Conservation (phyloP, 2,113 vertebrate genomes). For the Cephalopterus ornatus region DNA sequence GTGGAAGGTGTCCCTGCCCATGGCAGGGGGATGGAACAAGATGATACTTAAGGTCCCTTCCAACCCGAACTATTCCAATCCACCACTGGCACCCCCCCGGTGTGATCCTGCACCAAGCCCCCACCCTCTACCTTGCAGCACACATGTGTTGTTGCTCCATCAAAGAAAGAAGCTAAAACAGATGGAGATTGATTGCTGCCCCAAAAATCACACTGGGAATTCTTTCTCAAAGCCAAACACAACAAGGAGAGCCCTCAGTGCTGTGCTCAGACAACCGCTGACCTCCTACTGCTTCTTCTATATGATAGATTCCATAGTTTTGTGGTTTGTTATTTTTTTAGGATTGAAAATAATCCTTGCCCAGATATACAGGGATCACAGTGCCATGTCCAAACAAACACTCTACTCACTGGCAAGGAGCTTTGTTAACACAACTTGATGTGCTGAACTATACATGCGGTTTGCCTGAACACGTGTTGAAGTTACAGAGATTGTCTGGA, state of each 20-base stretch:
- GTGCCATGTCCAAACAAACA: constrained; percentile 27
- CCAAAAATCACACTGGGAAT: background rate
- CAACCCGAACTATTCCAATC: background rate
- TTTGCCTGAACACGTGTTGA: background rate
- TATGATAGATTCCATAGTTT: background rate
- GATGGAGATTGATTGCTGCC: background rate
- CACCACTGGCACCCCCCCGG: rapidly evolving
- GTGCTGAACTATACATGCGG: background rate
- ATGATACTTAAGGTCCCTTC: background rate
- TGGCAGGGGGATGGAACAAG: background rate
- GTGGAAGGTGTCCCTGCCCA: background rate
- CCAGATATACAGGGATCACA: background rate
- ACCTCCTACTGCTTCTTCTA: background rate
- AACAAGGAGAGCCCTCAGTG: background rate
- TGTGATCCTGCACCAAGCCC: background rate
- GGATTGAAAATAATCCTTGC: constrained; percentile 2
- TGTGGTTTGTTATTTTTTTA: background rate
- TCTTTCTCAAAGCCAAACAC: background rate
- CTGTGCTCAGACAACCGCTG: background rate
- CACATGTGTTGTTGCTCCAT: background rate
- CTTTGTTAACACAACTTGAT: background rate
- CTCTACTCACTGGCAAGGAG: background rate
- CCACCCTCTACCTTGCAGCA: background rate
- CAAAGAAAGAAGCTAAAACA: background rate
- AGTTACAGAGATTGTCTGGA: background rate